Base-by-base conservation (phyloP, 2,888 invertebrate genomes). In the Marronus borbonicus region DNA sequence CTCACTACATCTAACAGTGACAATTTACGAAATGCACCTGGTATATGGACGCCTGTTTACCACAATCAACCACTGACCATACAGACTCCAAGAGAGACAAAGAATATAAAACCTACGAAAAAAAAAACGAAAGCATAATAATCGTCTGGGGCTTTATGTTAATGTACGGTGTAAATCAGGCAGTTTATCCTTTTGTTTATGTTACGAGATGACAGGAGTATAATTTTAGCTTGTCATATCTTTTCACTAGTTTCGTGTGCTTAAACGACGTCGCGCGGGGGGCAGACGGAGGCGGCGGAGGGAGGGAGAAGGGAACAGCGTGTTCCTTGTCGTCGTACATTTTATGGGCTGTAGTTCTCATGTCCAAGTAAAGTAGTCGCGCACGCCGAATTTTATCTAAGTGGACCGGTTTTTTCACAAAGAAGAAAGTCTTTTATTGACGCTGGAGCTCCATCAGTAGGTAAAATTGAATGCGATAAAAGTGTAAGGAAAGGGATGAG, bases 131-230 rank as follows among this genome's bases (percentile, higher is more conserved):
- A 50, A 62, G 36, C 39, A 36, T 24, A 31, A 80, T 79, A 80
- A 82, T 81, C 80, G 78, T 81, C 80, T 80, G 76, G 77, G 80
- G 79, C 44, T 82, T 82, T 81, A 82, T 80, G 81, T 79, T 82
- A 82, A 82, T 82, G 82, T 77, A 81, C 66, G 50, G 64, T 79
- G 81, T 82, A 82, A 82, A 82, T 82, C 82, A 82, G 80, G 77
- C 78, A 78, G 76, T 82, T 82, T 82, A 82, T 81, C 82, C 82
- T 76, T 82, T 81, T 81, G 81, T 82, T 82, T 80, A 80, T 78
- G 80, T 80, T 81, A 78, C 78, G 80, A 81, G 80, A 80, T 77
- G 77, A 77, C 77, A 70, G 62, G 77, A 70, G 62, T 70, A 77
- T 77, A 77, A 77, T 77, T 77, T 77, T 64, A 75, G 72, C 78